A percentile compares a stretch with the other conserved stretches of the same genome.
Conservation (phyloP, 2,113 vertebrate genomes). For the Pagrus major region DNA sequence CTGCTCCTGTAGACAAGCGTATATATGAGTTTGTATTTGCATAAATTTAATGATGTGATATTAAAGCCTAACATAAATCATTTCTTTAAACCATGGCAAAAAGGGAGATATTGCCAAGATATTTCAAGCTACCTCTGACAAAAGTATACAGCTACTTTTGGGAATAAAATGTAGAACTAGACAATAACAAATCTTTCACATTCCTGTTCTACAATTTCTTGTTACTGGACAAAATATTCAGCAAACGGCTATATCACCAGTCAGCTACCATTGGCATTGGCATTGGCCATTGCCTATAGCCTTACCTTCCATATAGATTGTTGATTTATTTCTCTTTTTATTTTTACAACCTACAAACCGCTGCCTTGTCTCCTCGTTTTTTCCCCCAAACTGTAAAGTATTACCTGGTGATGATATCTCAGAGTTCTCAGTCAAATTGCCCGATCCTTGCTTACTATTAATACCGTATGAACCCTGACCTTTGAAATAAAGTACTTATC, state of each 20-base stretch:
- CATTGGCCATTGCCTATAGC: neutral
- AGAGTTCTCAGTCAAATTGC: neutral
- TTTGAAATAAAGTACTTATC: constrained; percentile 3
- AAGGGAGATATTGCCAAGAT: too few relatives aligned
- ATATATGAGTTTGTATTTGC: neutral
- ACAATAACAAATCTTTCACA: too few relatives aligned
- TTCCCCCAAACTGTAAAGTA: neutral
- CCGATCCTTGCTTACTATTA: neutral
- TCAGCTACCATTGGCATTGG: neutral
- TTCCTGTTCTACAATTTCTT: too few relatives aligned
- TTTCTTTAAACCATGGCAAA: too few relatives aligned
- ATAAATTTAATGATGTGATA: neutral
- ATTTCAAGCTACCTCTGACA: too few relatives aligned
- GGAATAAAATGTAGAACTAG: too few relatives aligned
- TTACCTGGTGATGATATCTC: neutral
- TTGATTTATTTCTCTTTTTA: neutral
- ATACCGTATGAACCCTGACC: neutral
- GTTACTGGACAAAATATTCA: neutral
- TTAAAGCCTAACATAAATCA: neutral
- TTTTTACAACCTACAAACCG: neutral
- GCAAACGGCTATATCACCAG: neutral
- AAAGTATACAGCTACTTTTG: too few relatives aligned
- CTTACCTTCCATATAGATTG: neutral
- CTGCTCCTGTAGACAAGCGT: neutral
- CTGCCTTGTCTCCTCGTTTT: neutral